Conservation (phyloP, 2,797 vertebrate genomes). For the Pantherophis vulpinus region DNA sequence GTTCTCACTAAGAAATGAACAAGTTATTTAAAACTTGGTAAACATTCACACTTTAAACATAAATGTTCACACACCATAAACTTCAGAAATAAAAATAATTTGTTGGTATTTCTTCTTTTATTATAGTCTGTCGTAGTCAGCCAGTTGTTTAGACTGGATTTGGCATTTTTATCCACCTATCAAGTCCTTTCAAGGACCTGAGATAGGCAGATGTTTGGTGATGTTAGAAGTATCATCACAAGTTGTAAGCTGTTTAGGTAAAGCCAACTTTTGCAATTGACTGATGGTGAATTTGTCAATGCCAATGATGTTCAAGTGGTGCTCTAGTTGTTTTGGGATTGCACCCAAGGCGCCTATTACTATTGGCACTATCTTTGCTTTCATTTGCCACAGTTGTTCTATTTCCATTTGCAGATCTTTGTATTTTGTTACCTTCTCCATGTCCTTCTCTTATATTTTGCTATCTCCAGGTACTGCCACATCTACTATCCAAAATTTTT, state of each 20-base stretch:
- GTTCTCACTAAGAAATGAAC: background rate
- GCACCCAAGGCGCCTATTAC: no score
- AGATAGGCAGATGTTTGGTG: background rate
- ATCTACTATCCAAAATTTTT: no score
- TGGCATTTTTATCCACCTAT: background rate
- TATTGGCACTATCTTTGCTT: no score
- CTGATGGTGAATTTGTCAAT: background rate
- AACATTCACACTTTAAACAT: background rate
- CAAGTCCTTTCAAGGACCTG: background rate
- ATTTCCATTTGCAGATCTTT: no score
- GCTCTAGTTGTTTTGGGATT: background rate
- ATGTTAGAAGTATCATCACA: background rate
- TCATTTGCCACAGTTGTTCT: no score
- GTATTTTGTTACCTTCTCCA: no score
- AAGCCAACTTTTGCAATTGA: background rate
- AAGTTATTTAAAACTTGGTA: background rate
- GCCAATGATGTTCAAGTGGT: background rate
- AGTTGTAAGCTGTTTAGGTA: background rate
- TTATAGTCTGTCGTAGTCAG: background rate
- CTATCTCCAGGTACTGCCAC: no score
- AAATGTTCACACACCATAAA: background rate
- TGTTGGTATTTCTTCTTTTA: background rate
- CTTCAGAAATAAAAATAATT: background rate
- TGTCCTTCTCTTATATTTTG: no score
- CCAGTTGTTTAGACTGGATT: background rate